Base-by-base conservation (phyloP, 2,888 invertebrate species). In the Caenorhabditis sp. region DNA sequence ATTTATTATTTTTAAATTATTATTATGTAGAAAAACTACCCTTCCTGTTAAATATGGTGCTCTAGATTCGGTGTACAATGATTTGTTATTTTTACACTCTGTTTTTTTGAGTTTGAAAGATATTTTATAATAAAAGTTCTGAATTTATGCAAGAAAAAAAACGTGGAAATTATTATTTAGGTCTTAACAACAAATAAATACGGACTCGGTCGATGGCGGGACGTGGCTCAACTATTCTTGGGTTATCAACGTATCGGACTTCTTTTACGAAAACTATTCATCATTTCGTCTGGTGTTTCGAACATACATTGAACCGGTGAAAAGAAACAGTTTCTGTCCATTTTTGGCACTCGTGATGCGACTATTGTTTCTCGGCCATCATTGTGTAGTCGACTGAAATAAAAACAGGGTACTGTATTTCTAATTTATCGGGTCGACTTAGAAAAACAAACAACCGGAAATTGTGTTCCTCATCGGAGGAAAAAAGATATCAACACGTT, bases 281-380 rank as follows among this genome's bases (percentile, higher is more conserved):
- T 17, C 43, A 43, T 17, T 43, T 43, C 51, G 8, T 62, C 23
- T 8, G 50, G 31, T 21, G 68, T 53, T 26, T 64, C 62, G 60
- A 73, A 66, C 68, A 73, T 69, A 62, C 73, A 73, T 53, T 73
- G 73, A 0, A 73, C 73, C 6, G 73, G 73, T 19, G 73, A 69
- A 61, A 73, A 73, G 60, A 73, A 73, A 51, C 73, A 73, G 60
- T 73, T 73, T 24, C 73, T 62, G 57, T 73, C 73, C 21, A 73
- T 24, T 62, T 66, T 69, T 50, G 69, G 66, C 6, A 59, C 62
- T 0, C 73, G 69, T 0, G 69, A 69, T 2, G 73, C 55, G 58
- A 73, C 69, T 23, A 73, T 69, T 17, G 73, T 61, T 37, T 73
- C 61, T 12, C 59, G 54, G 10, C 66, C 60, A 14, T 62, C 73